A percentile compares a stretch with the other conserved stretches of the same genome.
Evolutionary conservation across 1,140 invertebrate genomes (phyloP).

Genomic region (Heterodera schachtii): DNA sequence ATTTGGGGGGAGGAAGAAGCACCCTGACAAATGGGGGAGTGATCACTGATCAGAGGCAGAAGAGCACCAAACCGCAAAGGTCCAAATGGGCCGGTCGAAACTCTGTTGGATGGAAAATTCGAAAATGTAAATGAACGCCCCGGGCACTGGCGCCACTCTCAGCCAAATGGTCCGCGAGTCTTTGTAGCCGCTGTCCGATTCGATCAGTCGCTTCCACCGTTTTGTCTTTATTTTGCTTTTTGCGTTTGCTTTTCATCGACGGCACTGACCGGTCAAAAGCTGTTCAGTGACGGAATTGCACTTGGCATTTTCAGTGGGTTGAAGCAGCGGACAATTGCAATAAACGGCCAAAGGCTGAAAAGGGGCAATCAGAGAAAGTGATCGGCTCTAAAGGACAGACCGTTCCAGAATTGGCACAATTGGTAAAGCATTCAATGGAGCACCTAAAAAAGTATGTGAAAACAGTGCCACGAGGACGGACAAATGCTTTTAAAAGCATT

Average conservation of each 20-base stretch:
- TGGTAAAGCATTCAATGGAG: conserved; percentile 54
- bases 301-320: conserved; percentile 38
- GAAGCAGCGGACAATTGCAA: conserved; percentile 54
- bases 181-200: conserved; percentile 42
- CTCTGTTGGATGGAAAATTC: conserved; percentile 48
- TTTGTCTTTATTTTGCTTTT: conserved; percentile 26
- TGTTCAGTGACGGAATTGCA: conserved; percentile 54
- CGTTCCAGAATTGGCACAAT: conserved; percentile 49
- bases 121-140: conserved; percentile 54
- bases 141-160: conserved; percentile 37
- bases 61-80: conserved; percentile 47
- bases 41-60: conserved; percentile 1
- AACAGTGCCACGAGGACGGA: too few relatives aligned
- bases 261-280: conserved; percentile 41
- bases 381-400: conserved; percentile 23
- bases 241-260: neutral
- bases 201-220: conserved; percentile 25
- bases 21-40: conserved; percentile 42
- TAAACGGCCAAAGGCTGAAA: conserved; percentile 54
- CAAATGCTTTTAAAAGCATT: neutral
- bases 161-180: conserved; percentile 46
- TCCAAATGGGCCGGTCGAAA: conserved; percentile 43
- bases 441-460: conserved; percentile 38
- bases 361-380: neutral
- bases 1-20: conserved; percentile 52